Base-by-base conservation (phyloP, 2,113 vertebrate species). In the Charadrius vociferus region DNA sequence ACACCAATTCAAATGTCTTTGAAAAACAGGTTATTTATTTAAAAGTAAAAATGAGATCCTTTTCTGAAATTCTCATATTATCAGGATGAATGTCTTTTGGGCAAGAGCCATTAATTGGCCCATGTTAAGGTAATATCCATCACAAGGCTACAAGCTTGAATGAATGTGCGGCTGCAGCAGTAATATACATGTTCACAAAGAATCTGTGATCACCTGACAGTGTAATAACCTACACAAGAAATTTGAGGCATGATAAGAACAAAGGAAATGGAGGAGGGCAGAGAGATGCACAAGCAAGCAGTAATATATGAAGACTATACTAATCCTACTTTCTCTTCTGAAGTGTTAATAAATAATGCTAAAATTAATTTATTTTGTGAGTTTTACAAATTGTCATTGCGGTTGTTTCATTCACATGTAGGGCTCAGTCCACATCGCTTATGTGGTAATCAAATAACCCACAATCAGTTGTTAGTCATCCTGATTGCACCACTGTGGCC, bases 401-500 rank as follows among this genome's bases (percentile, higher is more conserved):
- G 45, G 34, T 62, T 7, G 32, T 77, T 96, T 94, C 50, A 67
- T 82, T 93, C 37, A 91, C 30, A 41, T 29, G 20, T 36, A 26
- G 43, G 43, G 5, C 47, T 90, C n/a, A 58, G 36, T 81, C 32
- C 84, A 41, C 50, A 29, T 41, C 78, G 71, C 32, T 75, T 79
- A 50, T 3, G 9, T 47, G 36, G 65, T 88, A 61, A 95, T 81
- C 88, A 91, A 89, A 67, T 88, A 90, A 84, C 27, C 55, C 36
- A 61, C 66, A 81, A 80, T 84, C 92, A 90, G 41, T 55, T 93
- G 75, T 84, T 93, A 90, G 75, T 93, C 77, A 90, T 72, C 70
- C n/a, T 92, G 88, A 94, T 86, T 78, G 78, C 58, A 68, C 82
- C 72, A 92, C 70, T 92, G 67, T 94, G 75, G 72, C 74, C 67